Base-by-base conservation (phyloP, 2,113 vertebrate species). In the Choloepus hoffmanni region DNA sequence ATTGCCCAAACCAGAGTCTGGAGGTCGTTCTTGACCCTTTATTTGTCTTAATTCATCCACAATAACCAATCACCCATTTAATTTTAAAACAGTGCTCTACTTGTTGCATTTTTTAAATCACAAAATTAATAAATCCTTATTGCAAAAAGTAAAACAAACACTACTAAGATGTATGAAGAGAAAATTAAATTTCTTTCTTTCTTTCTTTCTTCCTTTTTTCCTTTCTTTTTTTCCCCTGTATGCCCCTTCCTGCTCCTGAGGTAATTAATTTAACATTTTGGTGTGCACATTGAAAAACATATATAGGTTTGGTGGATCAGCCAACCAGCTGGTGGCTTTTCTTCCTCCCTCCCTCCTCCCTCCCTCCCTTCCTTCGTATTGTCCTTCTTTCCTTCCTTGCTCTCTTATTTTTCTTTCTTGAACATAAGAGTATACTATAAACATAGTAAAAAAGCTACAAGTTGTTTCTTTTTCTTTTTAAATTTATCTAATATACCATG, bases 21-120 rank as follows among this genome's bases (percentile, higher is more conserved):
- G 2, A 68, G 65, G 1, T 21, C 18, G 4, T 28, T 26, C 53
- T 81, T 55, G 53, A 92, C 23, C 63, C 16, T 48, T 77, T 84
- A 12, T 92, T 79, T 92, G 70, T 60, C 45, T 11, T 65, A 67
- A 95, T 63, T 89, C 23, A 88, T 95, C 36, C 7, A 81, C 33
- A 60, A 23, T 2, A 30, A 33, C 72, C 78, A 83, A 50, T 43
- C 12, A 79, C 7, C 13, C 18, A 86, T 63, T 93, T 77, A 73
- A 53, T 67, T 72, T 94, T 58, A 90, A 92, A 76, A 36, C 5
- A 79, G 8, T 78, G 48, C 19, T 73, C 82, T 60, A 43, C 70
- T 78, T 86, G 5, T 73, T 90, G 15, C 4, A 72, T 50, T 89
- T 87, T 81, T 85, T 21, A 78, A 74, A 53, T 36, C 23, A 10